Conservation (phyloP, 2,888 invertebrate genomes). For the Mellilla xanthometata region DNA sequence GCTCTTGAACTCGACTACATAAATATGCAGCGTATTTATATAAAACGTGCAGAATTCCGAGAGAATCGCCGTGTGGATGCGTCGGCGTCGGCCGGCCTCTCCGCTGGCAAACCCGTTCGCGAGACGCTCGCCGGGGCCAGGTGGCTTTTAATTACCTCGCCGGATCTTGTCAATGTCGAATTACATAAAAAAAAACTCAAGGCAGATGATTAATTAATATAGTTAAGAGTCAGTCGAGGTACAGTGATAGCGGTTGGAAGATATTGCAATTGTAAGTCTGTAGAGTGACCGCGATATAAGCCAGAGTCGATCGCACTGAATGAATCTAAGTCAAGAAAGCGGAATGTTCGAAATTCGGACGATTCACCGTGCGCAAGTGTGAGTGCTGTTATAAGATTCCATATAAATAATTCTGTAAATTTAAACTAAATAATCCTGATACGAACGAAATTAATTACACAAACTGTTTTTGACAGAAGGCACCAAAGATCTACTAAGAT, state of each 20-base stretch:
- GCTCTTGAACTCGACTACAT: constrained; percentile 15
- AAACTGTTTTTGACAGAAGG: no score
- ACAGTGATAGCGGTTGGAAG: neutral
- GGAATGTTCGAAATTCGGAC: no score
- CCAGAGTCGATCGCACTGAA: no score
- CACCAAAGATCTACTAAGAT: no score
- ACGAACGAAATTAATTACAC: no score
- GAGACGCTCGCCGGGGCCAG: constrained; percentile 40
- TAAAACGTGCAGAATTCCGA: constrained; percentile 19
- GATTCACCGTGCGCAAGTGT: no score
- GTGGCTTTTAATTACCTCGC: constrained; percentile 45
- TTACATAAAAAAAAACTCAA: constrained; percentile 44
- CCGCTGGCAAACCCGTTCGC: constrained; percentile 36
- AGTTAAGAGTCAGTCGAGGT: constrained; percentile 8
- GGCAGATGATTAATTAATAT: constrained; percentile 29
- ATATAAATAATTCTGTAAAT: no score
- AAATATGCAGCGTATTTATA: constrained; percentile 17
- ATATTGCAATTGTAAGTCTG: neutral
- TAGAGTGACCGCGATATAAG: no score
- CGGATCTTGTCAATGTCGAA: constrained; percentile 48
- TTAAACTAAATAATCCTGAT: no score
- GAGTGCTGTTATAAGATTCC: no score
- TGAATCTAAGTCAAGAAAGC: neutral
- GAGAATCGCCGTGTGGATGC: constrained; percentile 16
- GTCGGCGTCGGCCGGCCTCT: constrained; percentile 24